Evolutionary conservation across 2,113 vertebrate species (phyloP), one percentile per base, ranked within the genome.

Genomic region (Melanerpes aurifrons): DNA sequence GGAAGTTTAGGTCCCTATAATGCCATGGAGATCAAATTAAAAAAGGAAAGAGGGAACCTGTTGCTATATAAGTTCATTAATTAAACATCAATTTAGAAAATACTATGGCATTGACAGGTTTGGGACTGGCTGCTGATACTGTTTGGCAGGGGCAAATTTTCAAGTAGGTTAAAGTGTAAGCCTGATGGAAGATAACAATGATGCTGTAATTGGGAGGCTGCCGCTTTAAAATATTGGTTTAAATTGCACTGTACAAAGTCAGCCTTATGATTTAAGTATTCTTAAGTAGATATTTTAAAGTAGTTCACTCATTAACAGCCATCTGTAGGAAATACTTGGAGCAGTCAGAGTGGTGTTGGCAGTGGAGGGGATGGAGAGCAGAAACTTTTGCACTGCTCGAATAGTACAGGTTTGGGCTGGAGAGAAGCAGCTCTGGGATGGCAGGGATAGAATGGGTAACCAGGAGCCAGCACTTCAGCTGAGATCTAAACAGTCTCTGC

Each of bases 1-100:
- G 74, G 93, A 94, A 92, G 21, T 92, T 84, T 86, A 79, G 86
- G 67, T 84, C 90, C 82, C 72, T 86, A 50, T 86, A 84, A 73
- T 95, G 91, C 91, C 93, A 37, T 73, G 68, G 86, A 97, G 94
- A 96, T 94, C 80, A 93, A 87, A 93, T 96, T 96, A 74, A 92
- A 95, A 95, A 87, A 78, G 72, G 62, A 77, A 45, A 76, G 37
- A 17, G 24, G 93, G 43, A 80, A 95, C 63, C 75, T 93, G 87
- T 95, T 95, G 92, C 78, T 80, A 74, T 29, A 62, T 56, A 22
- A 67, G 83, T 94, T 94, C 91, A 75, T 95, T 94, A 97, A 94
- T 95, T 93, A 94, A 95, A 86, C 83, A 94, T 66, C 58, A 91
- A 69, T 92, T 89, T 94, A 83, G 69, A 92, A 95, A 95, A 89